Percentiles rank a stretch among this genome's conserved stretches.
Evolutionary conservation across 2,797 vertebrate genomes (phyloP).

Genomic region (Chloroceryle amazona): DNA sequence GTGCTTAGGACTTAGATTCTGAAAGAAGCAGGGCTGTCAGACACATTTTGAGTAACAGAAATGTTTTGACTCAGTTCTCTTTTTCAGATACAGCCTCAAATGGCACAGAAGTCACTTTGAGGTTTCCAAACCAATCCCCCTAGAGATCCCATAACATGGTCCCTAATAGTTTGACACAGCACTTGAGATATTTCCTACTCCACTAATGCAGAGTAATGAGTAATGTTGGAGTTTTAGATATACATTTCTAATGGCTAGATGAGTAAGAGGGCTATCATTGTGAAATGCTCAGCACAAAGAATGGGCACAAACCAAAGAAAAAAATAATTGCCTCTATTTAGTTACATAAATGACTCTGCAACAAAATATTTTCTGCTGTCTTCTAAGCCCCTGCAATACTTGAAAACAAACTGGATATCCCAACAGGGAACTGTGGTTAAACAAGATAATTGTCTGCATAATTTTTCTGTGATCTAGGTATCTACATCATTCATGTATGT

Average conservation of each 20-base stretch:
- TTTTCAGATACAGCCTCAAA: not conserved
- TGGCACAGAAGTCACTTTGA: not conserved
- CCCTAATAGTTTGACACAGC: not conserved
- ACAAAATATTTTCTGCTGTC: not conserved
- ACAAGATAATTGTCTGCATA: not conserved
- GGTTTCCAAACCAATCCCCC: not conserved
- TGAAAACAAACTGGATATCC: not conserved
- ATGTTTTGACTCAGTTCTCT: not conserved
- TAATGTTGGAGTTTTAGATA: not conserved
- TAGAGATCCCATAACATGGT: not conserved
- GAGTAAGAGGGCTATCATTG: not conserved
- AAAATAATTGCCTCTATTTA: not conserved
- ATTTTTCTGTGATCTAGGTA: not conserved
- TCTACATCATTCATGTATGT: not conserved
- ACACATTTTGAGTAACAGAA: not conserved
- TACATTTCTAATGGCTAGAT: not conserved
- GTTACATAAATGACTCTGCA: not conserved
- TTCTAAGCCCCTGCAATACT: not conserved
- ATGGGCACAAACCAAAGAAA: not conserved
- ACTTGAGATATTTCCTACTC: not conserved
- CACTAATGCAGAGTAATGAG: not conserved
- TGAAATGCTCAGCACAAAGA: not conserved
- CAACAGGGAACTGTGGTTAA: not conserved
- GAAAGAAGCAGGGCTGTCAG: slow-evolving; percentile 5
- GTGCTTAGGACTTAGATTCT: not conserved